Percentiles rank a stretch among this genome's conserved stretches.
These are phyloP conservation scores for Microtus montanus DNA, from an alignment of 2,113 vertebrate species.

Conservation along the genomic window DNA sequence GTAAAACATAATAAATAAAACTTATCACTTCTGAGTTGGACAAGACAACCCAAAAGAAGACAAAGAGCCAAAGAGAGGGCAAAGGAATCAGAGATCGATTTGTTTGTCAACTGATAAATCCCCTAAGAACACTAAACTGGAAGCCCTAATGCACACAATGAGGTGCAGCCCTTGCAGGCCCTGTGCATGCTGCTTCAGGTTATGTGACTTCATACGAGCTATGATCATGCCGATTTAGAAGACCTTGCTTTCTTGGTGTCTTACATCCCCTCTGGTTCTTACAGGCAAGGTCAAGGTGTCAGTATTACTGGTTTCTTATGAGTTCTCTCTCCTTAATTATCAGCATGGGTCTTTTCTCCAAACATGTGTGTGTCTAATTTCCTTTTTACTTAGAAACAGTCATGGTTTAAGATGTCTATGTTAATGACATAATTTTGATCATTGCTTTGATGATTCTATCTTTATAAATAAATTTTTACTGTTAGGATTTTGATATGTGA, in stretches of 20 bases:
- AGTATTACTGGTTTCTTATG: background rate
- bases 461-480: background rate
- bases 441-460: background rate
- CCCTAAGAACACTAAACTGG: background rate
- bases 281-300: background rate
- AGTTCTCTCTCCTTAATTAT: background rate
- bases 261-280: background rate
- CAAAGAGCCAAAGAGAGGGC: constrained; percentile 40
- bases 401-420: background rate
- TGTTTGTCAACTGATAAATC: background rate
- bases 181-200: background rate
- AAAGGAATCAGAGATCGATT: background rate
- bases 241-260: background rate
- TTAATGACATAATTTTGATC: background rate
- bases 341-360: background rate
- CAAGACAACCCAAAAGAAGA: background rate
- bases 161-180: background rate
- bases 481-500: background rate
- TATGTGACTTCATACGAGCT: background rate
- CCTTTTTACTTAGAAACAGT: background rate
- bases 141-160: background rate
- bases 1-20: background rate
- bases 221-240: background rate
- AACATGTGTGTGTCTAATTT: background rate
- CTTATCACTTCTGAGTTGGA: background rate